These are phyloP conservation scores for Acheta domesticus DNA, from an alignment of 2,888 invertebrate species.

Conservation along the genomic window DNA sequence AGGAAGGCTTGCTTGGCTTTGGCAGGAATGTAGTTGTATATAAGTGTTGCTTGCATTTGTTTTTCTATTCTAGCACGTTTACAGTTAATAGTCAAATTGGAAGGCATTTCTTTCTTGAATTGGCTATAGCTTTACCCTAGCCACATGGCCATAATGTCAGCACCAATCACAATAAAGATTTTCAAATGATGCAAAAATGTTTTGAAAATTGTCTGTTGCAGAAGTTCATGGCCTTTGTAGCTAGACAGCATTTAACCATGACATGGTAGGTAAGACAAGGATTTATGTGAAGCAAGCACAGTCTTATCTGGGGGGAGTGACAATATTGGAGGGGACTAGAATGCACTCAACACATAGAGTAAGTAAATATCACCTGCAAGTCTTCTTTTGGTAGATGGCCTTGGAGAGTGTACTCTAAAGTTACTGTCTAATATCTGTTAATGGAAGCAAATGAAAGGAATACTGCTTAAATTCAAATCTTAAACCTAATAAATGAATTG, in stretches of 20 bases:
- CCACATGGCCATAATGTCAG: not conserved
- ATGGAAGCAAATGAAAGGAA: not conserved
- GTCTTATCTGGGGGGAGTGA: not conserved
- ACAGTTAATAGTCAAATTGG: slow-evolving; percentile 10
- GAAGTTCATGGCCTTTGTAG: not conserved
- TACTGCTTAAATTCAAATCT: not conserved
- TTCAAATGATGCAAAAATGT: not conserved
- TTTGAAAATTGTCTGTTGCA: not conserved
- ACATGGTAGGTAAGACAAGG: slow-evolving; percentile 18
- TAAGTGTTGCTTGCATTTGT: slow-evolving; percentile 18
- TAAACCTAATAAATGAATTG: not conserved
- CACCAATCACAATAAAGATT: slow-evolving; percentile 2
- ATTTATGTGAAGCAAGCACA: slow-evolving; percentile 5
- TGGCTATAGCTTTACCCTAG: not conserved
- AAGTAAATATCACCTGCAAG: slow-evolving; percentile 2
- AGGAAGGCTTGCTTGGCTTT: slow-evolving; percentile 36
- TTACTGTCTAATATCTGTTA: not conserved
- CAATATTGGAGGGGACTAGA: slow-evolving; percentile 5
- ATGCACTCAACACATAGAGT: slow-evolving; percentile 18
- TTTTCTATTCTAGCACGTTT: not conserved
- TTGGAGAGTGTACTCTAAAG: not conserved
- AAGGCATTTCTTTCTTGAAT: slow-evolving; percentile 18
- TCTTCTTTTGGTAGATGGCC: slow-evolving; percentile 10
- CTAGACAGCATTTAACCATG: not conserved
- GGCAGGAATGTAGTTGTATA: slow-evolving; percentile 33